Conservation (phyloP, 1,140 invertebrate genomes). For the Rhyzopertha dominica region DNA sequence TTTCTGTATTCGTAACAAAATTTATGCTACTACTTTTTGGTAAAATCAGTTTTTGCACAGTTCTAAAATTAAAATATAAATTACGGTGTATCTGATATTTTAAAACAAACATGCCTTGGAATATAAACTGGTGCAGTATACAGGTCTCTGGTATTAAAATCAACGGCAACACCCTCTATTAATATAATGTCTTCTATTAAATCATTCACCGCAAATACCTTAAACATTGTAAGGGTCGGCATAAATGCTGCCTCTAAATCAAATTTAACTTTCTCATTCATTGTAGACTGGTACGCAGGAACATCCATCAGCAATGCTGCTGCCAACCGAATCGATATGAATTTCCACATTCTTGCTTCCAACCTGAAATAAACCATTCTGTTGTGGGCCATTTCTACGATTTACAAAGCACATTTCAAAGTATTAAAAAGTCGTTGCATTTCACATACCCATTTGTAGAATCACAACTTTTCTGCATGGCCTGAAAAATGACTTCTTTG, state of each 20-base stretch:
- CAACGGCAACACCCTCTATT: slow-evolving; percentile 23
- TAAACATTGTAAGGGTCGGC: slow-evolving; percentile 21
- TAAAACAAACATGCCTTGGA: slow-evolving; percentile 19
- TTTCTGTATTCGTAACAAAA: background rate
- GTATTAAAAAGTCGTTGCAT: too few relatives aligned
- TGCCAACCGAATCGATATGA: slow-evolving; percentile 24
- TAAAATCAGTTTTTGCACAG: slow-evolving; percentile 13
- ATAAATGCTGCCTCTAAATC: slow-evolving; percentile 33
- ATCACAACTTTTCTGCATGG: slow-evolving; percentile 12
- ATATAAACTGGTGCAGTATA: slow-evolving; percentile 25
- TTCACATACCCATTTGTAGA: slow-evolving; percentile 16
- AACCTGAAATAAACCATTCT: slow-evolving; percentile 12
- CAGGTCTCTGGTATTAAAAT: slow-evolving; percentile 19
- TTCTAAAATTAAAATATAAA: background rate
- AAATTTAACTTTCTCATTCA: slow-evolving; percentile 27
- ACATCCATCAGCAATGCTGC: slow-evolving; percentile 24
- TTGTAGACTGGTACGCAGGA: slow-evolving; percentile 29
- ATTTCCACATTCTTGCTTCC: slow-evolving; percentile 35
- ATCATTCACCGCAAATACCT: slow-evolving; percentile 21
- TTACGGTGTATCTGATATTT: background rate
- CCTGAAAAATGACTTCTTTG: slow-evolving; percentile 9
- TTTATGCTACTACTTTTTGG: slow-evolving; percentile 5
- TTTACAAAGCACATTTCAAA: background rate
- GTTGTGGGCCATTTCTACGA: background rate
- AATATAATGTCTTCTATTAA: slow-evolving; percentile 30